Conservation (phyloP, 2,888 invertebrate species). For the Helleia helle region DNA sequence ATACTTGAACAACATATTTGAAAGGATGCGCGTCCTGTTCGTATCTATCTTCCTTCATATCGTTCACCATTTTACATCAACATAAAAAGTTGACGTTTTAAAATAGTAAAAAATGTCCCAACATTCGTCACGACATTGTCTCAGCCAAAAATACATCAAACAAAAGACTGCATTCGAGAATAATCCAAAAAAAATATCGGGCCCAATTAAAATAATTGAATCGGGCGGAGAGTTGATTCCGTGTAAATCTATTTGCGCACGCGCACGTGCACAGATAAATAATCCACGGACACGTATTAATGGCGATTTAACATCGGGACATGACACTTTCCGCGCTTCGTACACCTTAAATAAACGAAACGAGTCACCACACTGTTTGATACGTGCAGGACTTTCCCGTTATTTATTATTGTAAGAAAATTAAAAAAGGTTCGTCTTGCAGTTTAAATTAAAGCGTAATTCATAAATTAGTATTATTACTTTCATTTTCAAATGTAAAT, state of each 20-base stretch:
- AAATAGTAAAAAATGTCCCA: too few relatives aligned
- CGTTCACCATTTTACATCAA: too few relatives aligned
- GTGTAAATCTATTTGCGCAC: slow-evolving; percentile 29
- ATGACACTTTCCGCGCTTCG: slow-evolving; percentile 22
- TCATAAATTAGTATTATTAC: too few relatives aligned
- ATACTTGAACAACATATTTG: too few relatives aligned
- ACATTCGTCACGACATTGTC: too few relatives aligned
- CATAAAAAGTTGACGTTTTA: too few relatives aligned
- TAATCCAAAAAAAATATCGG: slow-evolving; percentile 6
- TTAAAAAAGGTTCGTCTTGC: too few relatives aligned
- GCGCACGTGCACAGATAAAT: slow-evolving; percentile 47
- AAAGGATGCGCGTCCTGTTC: too few relatives aligned
- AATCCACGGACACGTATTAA: slow-evolving; percentile 53
- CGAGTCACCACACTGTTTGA: background rate
- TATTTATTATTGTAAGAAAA: too few relatives aligned
- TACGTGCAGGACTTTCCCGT: background rate
- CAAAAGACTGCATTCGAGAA: background rate
- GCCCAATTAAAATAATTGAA: slow-evolving; percentile 13
- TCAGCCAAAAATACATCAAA: slow-evolving; percentile 5
- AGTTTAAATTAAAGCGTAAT: too few relatives aligned
- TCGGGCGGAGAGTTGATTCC: slow-evolving; percentile 16
- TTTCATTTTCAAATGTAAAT: too few relatives aligned
- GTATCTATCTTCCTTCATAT: too few relatives aligned
- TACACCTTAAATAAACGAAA: slow-evolving; percentile 6
- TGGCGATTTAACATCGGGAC: slow-evolving; percentile 57